phyloP scores from a whole-genome alignment of 2,113 vertebrate genomes.

The Phyllostomus discolor region DNA sequence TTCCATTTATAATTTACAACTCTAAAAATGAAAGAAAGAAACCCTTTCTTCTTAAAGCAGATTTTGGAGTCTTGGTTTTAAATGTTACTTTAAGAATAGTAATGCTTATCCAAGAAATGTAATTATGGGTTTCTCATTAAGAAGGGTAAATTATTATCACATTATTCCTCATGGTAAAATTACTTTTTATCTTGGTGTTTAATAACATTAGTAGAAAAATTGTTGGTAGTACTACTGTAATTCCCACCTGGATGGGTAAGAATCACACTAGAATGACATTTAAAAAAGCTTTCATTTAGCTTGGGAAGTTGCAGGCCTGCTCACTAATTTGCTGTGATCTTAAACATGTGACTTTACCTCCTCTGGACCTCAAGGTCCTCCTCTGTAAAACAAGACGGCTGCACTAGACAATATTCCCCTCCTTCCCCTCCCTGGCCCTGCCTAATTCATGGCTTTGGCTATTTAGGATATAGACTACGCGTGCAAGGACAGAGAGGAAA shows the following conservation, averaged over 20 bases:
- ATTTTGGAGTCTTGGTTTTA: conserved; percentile 25
- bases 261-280: not conserved
- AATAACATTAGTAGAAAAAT: not conserved
- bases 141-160: not conserved
- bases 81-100: not conserved
- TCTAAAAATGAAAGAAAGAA: conserved; percentile 31
- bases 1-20: not conserved
- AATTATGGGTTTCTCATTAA: not conserved
- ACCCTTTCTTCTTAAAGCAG: conserved; percentile 7
- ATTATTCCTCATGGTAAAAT: not conserved
- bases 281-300: not conserved
- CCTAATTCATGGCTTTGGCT: not conserved
- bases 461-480: not conserved
- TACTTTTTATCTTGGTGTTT: not conserved
- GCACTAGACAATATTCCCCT: not conserved
- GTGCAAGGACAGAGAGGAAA: not conserved
- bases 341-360: not conserved
- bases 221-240: not conserved
- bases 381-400: not conserved
- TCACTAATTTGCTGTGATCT: not conserved
- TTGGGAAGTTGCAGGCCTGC: not conserved
- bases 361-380: not conserved
- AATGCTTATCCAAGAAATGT: not conserved
- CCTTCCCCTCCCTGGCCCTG: not conserved
- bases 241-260: not conserved